Conservation (phyloP, 2,113 vertebrate genomes). For the Catharus fuscescens region DNA sequence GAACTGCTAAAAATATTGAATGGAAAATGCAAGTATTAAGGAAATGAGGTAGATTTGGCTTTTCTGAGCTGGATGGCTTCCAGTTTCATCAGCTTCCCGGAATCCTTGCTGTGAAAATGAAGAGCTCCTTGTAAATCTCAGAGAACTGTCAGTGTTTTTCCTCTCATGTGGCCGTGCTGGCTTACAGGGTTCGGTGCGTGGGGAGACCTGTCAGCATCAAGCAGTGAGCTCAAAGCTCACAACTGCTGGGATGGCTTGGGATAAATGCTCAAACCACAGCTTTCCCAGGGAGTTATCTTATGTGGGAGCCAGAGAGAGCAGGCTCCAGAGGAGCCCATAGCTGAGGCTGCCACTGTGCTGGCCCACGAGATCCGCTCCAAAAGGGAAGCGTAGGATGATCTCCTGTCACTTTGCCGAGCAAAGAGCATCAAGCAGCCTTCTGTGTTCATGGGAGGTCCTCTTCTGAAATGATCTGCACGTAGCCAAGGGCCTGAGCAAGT, state of each 20-base stretch:
- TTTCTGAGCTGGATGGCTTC: slow-evolving; percentile 52
- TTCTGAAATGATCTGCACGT: not conserved
- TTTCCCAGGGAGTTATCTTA: not conserved
- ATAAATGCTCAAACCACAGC: not conserved
- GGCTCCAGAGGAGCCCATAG: not conserved
- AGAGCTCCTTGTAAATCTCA: slow-evolving; percentile 63
- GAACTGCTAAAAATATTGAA: slow-evolving; percentile 52
- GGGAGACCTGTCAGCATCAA: not conserved
- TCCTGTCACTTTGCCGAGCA: not conserved
- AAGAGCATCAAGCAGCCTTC: not conserved
- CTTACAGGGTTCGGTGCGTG: rapidly evolving
- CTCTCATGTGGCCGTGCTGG: not conserved
- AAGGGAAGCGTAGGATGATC: not conserved
- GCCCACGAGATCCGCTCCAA: rapidly evolving
- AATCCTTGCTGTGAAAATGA: not conserved
- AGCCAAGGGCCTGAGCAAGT: not conserved
- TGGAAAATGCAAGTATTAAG: slow-evolving; percentile 68
- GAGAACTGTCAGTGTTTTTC: slow-evolving; percentile 44
- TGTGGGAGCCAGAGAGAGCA: not conserved
- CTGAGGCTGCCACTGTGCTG: not conserved
- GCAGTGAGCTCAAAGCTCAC: not conserved
- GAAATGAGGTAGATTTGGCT: slow-evolving; percentile 64
- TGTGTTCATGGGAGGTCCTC: not conserved
- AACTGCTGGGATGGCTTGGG: not conserved
- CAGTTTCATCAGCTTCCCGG: slow-evolving; percentile 66